phyloP scores from a whole-genome alignment of 1,140 invertebrate genomes.

The Drosophila sulfurigaster region DNA sequence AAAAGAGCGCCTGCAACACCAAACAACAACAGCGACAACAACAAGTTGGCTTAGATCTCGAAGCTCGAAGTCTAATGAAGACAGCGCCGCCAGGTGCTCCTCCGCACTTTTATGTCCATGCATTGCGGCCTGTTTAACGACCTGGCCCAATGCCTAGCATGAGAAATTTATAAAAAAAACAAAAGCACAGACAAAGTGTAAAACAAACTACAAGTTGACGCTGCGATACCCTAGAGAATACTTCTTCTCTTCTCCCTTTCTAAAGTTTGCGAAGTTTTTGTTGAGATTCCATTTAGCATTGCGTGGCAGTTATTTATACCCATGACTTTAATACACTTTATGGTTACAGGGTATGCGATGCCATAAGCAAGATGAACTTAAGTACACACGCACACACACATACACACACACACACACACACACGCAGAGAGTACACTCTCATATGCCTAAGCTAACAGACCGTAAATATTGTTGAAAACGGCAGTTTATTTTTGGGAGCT shows the following conservation, averaged over 20 bases:
- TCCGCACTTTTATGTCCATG: conserved; percentile 73
- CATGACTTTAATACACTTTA: conserved; percentile 2
- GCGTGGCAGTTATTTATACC: background rate
- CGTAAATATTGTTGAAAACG: conserved; percentile 79
- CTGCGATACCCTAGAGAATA: background rate
- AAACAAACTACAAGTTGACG: background rate
- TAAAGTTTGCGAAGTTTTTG: background rate
- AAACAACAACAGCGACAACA: background rate
- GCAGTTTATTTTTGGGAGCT: conserved; percentile 74
- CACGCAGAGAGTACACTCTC: conserved; percentile 20
- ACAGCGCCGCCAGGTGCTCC: conserved; percentile 68
- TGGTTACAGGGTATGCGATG: conserved; percentile 5
- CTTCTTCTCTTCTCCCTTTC: background rate
- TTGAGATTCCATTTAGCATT: background rate
- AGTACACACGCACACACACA: conserved; percentile 39
- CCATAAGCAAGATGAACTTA: background rate
- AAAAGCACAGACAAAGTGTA: conserved; percentile 12
- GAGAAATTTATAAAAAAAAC: conserved; percentile 66
- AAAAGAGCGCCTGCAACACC: background rate
- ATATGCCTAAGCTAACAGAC: conserved; percentile 77
- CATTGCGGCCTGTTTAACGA: conserved; percentile 74
- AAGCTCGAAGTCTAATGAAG: conserved; percentile 58
- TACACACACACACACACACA: conserved; percentile 38
- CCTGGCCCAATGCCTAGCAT: conserved; percentile 53
- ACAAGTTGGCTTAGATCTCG: conserved; percentile 54